These are phyloP conservation scores for Calyptommatus sinebrachiatus DNA, from an alignment of 2,113 vertebrate genomes.

Conservation along the genomic window DNA sequence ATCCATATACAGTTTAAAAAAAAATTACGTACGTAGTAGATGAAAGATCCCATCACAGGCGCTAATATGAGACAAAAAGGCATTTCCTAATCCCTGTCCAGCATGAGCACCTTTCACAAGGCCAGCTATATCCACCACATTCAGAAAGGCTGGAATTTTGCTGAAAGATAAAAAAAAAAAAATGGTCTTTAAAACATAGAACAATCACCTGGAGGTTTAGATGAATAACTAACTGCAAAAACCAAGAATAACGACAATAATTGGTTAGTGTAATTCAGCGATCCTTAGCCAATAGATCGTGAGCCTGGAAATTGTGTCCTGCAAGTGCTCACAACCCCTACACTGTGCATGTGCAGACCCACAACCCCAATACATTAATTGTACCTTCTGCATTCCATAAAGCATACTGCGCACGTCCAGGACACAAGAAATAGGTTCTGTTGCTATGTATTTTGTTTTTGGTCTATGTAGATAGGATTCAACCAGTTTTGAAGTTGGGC, in stretches of 20 bases:
- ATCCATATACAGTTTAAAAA: neutral
- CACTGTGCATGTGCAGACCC: no score
- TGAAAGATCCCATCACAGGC: constrained; percentile 97
- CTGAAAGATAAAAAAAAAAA: constrained; percentile 71
- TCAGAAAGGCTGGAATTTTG: constrained; percentile 97
- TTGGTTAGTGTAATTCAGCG: no score
- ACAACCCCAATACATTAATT: no score
- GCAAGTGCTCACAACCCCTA: no score
- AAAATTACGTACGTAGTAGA: constrained; percentile 88
- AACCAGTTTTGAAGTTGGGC: no score
- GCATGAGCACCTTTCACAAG: constrained; percentile 95
- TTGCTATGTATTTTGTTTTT: no score
- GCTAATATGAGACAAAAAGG: constrained; percentile 96
- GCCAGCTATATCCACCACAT: constrained; percentile 96
- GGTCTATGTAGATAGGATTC: no score
- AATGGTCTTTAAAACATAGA: constrained; percentile 20
- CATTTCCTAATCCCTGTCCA: constrained; percentile 95
- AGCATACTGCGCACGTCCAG: no score
- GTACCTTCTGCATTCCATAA: no score
- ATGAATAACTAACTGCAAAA: neutral
- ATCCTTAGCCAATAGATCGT: no score
- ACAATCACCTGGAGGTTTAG: neutral
- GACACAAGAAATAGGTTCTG: no score
- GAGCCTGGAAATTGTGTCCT: no score
- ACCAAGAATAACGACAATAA: neutral